Conservation (phyloP, 2,888 invertebrate species). For the Pardosa pseudoannulata region DNA sequence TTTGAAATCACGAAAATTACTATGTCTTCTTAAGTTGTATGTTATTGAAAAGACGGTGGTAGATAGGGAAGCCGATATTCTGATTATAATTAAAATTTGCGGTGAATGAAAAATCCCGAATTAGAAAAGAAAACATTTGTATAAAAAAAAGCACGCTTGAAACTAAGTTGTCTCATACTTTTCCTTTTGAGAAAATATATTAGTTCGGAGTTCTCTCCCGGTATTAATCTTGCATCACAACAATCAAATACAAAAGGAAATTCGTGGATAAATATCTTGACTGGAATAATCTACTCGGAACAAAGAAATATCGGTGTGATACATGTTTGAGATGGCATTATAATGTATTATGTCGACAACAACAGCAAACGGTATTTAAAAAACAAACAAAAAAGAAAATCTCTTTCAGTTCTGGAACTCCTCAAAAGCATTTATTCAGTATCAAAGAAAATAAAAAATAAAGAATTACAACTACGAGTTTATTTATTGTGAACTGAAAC, state of each 20-base stretch:
- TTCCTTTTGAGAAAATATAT: neutral
- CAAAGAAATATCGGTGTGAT: neutral
- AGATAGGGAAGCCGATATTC: too few species aligned
- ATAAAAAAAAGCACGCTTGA: too few species aligned
- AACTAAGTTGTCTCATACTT: too few species aligned
- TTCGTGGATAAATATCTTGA: neutral
- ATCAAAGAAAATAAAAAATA: neutral
- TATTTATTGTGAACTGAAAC: neutral
- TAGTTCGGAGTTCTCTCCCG: neutral
- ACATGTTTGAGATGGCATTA: neutral
- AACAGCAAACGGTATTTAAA: neutral
- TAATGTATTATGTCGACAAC: neutral
- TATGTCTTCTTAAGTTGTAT: too few species aligned
- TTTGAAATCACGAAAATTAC: too few species aligned
- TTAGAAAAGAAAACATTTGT: too few species aligned
- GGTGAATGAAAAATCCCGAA: too few species aligned
- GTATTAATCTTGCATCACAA: neutral
- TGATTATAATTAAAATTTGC: too few species aligned
- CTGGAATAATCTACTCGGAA: neutral
- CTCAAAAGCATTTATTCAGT: neutral
- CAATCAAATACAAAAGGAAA: neutral
- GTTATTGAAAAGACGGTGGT: too few species aligned
- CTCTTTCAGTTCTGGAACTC: neutral
- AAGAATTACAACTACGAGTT: neutral
- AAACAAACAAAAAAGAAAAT: neutral